Percentiles rank a stretch among this genome's conserved stretches.
phyloP scores from a whole-genome alignment of 2,888 invertebrate species.

The Theodoxus fluviatilis region DNA sequence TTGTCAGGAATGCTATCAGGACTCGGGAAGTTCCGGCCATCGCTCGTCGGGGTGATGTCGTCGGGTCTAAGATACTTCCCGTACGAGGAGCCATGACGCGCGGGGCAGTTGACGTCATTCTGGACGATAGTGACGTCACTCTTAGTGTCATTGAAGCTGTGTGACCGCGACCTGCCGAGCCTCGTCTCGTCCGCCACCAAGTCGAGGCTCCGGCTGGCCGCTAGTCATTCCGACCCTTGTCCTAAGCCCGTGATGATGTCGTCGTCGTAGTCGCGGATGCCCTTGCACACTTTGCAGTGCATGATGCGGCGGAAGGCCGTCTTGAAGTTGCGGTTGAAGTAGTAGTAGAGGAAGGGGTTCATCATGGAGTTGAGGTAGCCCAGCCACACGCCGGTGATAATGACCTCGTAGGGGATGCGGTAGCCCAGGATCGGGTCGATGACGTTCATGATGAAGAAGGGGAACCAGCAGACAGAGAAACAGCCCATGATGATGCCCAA shows the following conservation, averaged over 20 bases:
- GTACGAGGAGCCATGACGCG: too few species aligned
- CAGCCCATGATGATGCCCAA: slow-evolving; percentile 60
- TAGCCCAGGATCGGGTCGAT: slow-evolving; percentile 58
- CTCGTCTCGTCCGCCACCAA: slow-evolving; percentile 19
- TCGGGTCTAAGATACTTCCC: too few species aligned
- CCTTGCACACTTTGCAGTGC: slow-evolving; percentile 48
- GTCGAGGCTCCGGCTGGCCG: slow-evolving; percentile 37
- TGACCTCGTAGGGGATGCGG: slow-evolving; percentile 49
- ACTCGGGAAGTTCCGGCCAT: too few species aligned
- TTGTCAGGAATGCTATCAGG: too few species aligned
- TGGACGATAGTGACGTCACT: too few species aligned
- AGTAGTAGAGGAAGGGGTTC: slow-evolving; percentile 75
- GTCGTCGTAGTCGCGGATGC: slow-evolving; percentile 50
- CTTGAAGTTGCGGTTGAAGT: slow-evolving; percentile 69
- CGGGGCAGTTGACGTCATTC: too few species aligned
- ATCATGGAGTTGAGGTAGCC: slow-evolving; percentile 68
- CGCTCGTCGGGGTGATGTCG: too few species aligned
- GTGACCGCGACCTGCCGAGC: too few species aligned
- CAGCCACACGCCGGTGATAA: slow-evolving; percentile 57
- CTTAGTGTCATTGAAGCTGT: too few species aligned
- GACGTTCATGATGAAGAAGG: slow-evolving; percentile 58
- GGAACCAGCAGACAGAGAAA: slow-evolving; percentile 61
- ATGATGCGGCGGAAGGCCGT: slow-evolving; percentile 52
- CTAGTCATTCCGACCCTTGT: slow-evolving; percentile 41
- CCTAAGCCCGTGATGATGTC: slow-evolving; percentile 38